phyloP scores from a whole-genome alignment of 1,140 invertebrate species.

The Ptiloglossa arizonensis region DNA sequence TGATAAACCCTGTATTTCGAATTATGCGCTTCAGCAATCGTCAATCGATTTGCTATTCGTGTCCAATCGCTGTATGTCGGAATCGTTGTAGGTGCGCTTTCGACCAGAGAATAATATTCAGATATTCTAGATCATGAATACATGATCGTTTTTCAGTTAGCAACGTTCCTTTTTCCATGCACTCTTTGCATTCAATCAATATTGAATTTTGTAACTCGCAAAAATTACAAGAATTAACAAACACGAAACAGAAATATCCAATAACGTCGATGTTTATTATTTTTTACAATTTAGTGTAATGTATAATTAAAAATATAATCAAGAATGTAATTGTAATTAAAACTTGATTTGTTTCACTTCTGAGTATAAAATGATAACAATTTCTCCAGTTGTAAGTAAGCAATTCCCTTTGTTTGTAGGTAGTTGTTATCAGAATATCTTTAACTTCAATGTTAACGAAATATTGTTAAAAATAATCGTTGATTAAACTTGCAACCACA shows the following conservation, averaged over 20 bases:
- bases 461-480: too few species aligned
- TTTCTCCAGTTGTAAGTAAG: too few species aligned
- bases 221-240: background rate
- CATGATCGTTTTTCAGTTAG: slow-evolving; percentile 4
- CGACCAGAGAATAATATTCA: slow-evolving; percentile 46
- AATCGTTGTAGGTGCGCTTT: slow-evolving; percentile 36
- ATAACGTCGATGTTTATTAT: background rate
- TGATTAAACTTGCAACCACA: too few species aligned
- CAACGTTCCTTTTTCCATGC: background rate
- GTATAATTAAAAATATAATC: too few species aligned
- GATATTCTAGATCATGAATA: slow-evolving; percentile 38
- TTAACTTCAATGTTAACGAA: too few species aligned
- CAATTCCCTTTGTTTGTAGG: too few species aligned
- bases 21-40: slow-evolving; percentile 65
- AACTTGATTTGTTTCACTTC: too few species aligned
- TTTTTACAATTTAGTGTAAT: too few species aligned
- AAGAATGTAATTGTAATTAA: too few species aligned
- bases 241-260: too few species aligned
- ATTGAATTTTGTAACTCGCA: background rate
- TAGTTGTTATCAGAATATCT: too few species aligned
- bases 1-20: slow-evolving; percentile 50
- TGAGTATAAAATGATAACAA: too few species aligned
- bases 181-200: background rate
- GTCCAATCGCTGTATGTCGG: slow-evolving; percentile 62
- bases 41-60: slow-evolving; percentile 72